Conservation (phyloP, 2,797 vertebrate species). For the Lepilemur septentrionalis region DNA sequence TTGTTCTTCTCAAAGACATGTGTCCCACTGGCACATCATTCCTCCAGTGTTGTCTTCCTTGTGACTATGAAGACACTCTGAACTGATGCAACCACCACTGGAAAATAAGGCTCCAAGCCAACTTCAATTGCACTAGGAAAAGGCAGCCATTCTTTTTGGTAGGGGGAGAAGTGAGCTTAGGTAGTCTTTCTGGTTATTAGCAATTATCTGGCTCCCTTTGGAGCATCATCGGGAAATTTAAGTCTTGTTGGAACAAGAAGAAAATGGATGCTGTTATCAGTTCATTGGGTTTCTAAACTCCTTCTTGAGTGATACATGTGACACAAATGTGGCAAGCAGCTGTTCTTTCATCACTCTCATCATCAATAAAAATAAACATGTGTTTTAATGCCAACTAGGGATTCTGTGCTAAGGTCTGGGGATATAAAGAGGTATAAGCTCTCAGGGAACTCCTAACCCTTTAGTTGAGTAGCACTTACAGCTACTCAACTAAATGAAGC, state of each 20-base stretch:
- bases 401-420: not conserved
- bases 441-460: not conserved
- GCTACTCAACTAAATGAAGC: not conserved
- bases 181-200: not conserved
- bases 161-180: not conserved
- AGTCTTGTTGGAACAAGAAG: slow-evolving; percentile 25
- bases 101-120: slow-evolving; percentile 39
- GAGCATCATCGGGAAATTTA: not conserved
- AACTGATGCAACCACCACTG: slow-evolving; percentile 29
- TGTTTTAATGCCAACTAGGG: slow-evolving; percentile 10
- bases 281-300: not conserved
- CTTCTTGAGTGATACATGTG: not conserved
- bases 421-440: not conserved
- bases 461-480: not conserved
- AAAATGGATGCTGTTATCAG: not conserved
- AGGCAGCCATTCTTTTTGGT: not conserved
- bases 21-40: slow-evolving; percentile 68
- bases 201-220: not conserved
- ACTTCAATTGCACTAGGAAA: not conserved
- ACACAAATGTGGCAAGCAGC: slow-evolving; percentile 12
- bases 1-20: slow-evolving; percentile 64
- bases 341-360: not conserved
- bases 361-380: not conserved
- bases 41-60: slow-evolving; percentile 68
- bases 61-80: slow-evolving; percentile 75